phyloP scores from a whole-genome alignment of 2,113 vertebrate genomes.

The Leiothrix lutea region DNA sequence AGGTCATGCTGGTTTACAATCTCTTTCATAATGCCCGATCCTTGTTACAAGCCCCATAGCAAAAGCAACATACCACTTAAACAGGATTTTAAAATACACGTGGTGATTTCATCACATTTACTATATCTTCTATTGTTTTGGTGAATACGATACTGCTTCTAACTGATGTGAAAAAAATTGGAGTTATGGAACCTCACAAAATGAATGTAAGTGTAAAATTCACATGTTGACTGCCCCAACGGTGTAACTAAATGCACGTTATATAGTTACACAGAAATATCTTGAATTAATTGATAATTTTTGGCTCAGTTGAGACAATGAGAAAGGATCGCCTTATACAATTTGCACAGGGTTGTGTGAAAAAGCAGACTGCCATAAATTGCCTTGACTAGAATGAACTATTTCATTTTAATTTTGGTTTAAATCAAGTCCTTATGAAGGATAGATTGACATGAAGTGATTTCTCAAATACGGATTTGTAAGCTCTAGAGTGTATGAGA shows the following conservation, averaged over 20 bases:
- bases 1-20: not conserved
- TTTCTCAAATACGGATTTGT: conserved; percentile 61
- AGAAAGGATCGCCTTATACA: not conserved
- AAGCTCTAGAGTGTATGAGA: conserved; percentile 51
- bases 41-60: not conserved
- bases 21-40: not conserved
- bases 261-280: conserved; percentile 21
- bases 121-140: not conserved
- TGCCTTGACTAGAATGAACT: conserved; percentile 4
- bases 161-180: not conserved
- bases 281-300: not conserved
- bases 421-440: conserved; percentile 32
- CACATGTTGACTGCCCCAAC: conserved; percentile 13
- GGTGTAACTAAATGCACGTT: not conserved
- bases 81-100: not conserved
- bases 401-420: conserved; percentile 52
- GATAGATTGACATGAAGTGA: conserved; percentile 27
- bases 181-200: not conserved
- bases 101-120: not conserved
- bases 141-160: conserved; percentile 7
- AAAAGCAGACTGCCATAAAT: conserved; percentile 23
- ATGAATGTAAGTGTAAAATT: conserved; percentile 55
- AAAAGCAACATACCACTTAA: not conserved
- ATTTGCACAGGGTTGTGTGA: conserved; percentile 12
- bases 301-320: not conserved